Percentiles rank a stretch among this genome's conserved stretches.
Conservation (phyloP, 2,113 vertebrate species). For the Electrona antarctica region DNA sequence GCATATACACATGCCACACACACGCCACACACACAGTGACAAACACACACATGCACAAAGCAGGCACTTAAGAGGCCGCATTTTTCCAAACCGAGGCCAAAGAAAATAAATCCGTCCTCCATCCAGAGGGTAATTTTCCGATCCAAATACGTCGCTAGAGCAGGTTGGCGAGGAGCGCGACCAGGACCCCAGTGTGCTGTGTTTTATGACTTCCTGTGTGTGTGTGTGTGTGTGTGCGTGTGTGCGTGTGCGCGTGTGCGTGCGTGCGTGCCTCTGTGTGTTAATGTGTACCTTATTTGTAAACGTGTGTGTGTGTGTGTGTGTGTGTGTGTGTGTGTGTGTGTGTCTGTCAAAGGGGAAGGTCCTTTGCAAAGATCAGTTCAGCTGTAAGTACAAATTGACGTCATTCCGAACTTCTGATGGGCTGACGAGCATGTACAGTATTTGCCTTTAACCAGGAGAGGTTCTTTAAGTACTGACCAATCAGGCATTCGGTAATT, state of each 20-base stretch:
- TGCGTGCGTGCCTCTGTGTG: too few species aligned
- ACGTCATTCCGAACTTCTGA: not conserved
- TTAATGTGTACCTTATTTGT: too few species aligned
- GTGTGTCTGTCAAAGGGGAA: not conserved
- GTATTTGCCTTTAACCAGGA: too few species aligned
- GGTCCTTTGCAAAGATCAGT: not conserved
- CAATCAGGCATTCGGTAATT: too few species aligned
- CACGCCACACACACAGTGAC: conserved; percentile 2
- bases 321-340: too few species aligned
- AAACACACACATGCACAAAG: conserved; percentile 13
- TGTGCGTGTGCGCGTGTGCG: not conserved
- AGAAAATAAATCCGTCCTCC: conserved; percentile 54
- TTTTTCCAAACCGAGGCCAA: conserved; percentile 42
- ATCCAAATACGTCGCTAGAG: conserved; percentile 67
- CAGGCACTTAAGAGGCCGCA: not conserved
- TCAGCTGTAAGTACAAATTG: too few species aligned
- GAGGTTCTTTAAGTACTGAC: too few species aligned
- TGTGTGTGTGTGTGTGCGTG: conserved; percentile 9
- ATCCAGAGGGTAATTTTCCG: conserved; percentile 63
- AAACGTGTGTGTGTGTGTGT: not conserved
- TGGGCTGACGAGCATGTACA: too few species aligned
- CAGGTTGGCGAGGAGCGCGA: conserved; percentile 40
- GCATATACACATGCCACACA: not conserved
- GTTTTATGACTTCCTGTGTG: conserved; percentile 64
- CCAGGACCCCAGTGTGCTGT: not conserved